phyloP scores from a whole-genome alignment of 2,113 vertebrate species.

The Crypturellus undulatus region DNA sequence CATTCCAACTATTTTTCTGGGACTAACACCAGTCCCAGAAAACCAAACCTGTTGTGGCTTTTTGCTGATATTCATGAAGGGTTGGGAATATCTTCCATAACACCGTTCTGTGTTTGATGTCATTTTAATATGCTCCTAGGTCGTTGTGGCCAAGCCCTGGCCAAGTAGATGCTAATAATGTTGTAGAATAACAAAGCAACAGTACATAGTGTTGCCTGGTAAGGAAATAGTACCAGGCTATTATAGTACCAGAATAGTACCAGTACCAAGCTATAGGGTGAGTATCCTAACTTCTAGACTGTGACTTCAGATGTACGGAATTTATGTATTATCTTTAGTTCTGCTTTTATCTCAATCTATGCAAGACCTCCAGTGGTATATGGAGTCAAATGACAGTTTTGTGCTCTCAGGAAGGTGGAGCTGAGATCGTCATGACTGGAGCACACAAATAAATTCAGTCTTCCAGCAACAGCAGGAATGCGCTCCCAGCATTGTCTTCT shows the following conservation, averaged over 20 bases:
- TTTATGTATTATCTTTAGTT: background rate
- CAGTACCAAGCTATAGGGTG: background rate
- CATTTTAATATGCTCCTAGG: background rate
- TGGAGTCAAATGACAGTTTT: background rate
- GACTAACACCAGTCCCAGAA: background rate
- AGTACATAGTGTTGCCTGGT: background rate
- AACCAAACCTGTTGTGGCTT: accelerated
- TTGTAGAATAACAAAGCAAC: background rate
- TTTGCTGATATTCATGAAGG: background rate
- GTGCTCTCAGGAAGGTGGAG: background rate
- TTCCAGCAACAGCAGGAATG: accelerated
- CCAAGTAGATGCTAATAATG: background rate
- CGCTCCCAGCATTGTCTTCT: accelerated
- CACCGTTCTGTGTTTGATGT: background rate
- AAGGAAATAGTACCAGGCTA: background rate
- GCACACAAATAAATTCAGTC: background rate
- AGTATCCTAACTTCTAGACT: background rate
- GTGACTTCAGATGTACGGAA: background rate
- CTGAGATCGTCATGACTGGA: background rate
- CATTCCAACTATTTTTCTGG: background rate
- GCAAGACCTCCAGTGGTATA: background rate
- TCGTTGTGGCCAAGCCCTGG: background rate
- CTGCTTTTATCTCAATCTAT: background rate
- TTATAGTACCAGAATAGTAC: too few species aligned
- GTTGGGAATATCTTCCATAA: background rate